Conservation (phyloP, 1,140 invertebrate species). For the Bombus sibiricus region DNA sequence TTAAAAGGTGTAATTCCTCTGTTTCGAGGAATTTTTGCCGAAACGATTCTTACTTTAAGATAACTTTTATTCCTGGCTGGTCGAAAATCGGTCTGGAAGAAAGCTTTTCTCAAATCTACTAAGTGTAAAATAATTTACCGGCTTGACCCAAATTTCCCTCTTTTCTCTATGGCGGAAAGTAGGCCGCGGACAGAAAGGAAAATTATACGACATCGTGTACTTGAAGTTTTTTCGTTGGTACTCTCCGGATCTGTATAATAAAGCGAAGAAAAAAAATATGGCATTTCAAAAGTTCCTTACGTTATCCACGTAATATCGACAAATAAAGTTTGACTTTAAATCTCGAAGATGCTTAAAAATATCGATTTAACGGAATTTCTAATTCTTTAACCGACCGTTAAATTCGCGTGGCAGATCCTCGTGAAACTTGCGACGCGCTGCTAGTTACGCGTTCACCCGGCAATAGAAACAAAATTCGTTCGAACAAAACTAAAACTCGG, state of each 20-base stretch:
- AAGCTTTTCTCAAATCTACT: neutral
- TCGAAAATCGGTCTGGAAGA: neutral
- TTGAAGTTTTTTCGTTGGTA: neutral
- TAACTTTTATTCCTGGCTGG: neutral
- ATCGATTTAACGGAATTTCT: too few species aligned
- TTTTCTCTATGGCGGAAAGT: neutral
- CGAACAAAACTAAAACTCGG: neutral
- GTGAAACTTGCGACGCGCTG: neutral
- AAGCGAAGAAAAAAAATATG: neutral
- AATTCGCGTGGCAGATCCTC: too few species aligned
- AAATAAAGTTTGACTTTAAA: too few species aligned
- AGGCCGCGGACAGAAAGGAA: neutral
- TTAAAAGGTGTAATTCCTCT: neutral
- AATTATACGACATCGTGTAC: neutral
- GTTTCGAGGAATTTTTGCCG: neutral
- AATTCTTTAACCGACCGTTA: too few species aligned
- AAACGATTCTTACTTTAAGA: neutral
- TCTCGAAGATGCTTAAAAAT: too few species aligned
- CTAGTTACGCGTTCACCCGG: neutral
- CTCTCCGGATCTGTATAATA: neutral
- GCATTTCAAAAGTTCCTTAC: neutral
- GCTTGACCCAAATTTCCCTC: neutral
- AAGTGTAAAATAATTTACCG: constrained; percentile 3
- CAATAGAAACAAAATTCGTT: neutral
- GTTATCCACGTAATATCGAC: neutral